A percentile compares a stretch with the other conserved stretches of the same genome.
These are phyloP conservation scores for Schizopygopsis malacanthus DNA, from an alignment of 2,797 vertebrate genomes.

Conservation along the genomic window DNA sequence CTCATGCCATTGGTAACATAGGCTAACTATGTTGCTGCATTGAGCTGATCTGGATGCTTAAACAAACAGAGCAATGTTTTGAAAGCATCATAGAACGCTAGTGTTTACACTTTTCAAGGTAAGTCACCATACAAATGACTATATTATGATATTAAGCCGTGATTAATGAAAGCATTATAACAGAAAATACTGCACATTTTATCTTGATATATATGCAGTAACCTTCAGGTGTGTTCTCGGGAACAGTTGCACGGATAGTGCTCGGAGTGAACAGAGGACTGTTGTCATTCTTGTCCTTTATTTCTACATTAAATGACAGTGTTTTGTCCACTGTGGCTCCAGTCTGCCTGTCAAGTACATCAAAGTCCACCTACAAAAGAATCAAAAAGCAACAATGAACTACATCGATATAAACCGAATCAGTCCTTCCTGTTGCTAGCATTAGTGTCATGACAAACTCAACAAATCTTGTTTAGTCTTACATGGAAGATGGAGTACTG, in stretches of 20 bases:
- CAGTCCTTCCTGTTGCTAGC: background rate
- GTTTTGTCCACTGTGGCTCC: constrained; percentile 64
- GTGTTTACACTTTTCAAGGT: background rate
- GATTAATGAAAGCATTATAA: background rate
- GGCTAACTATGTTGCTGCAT: background rate
- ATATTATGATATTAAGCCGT: background rate
- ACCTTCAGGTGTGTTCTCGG: constrained; percentile 72
- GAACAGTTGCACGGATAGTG: constrained; percentile 45
- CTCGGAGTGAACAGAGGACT: constrained; percentile 69
- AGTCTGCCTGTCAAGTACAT: constrained; percentile 55
- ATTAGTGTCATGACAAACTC: background rate
- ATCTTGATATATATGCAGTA: too few relatives aligned
- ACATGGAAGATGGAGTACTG: constrained; percentile 68
- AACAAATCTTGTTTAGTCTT: constrained; percentile 49
- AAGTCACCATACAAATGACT: background rate
- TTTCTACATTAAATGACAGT: constrained; percentile 79
- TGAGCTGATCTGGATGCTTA: background rate
- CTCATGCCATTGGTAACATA: background rate
- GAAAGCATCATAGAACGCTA: background rate
- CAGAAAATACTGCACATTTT: too few relatives aligned
- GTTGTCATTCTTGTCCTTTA: constrained; percentile 87
- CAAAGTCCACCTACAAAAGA: constrained; percentile 77
- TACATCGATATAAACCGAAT: background rate
- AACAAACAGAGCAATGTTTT: background rate
- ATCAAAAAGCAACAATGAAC: background rate